phyloP scores from a whole-genome alignment of 2,888 invertebrate species.

The Zonitis immaculata region DNA sequence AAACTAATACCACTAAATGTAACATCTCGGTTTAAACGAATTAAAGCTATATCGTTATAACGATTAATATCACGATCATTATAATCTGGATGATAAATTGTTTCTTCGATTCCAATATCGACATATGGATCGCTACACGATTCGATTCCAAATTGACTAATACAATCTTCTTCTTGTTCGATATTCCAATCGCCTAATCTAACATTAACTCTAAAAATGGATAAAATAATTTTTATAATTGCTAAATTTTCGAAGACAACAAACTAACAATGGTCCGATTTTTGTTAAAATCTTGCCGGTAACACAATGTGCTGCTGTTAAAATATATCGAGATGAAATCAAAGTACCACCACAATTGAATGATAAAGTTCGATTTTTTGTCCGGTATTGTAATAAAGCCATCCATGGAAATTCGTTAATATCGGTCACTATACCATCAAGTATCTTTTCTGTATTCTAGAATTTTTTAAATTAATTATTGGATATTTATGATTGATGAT shows the following conservation, averaged over 20 bases:
- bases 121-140: slow-evolving; percentile 31
- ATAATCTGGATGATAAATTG: slow-evolving; percentile 33
- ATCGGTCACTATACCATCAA: slow-evolving; percentile 58
- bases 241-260: no score
- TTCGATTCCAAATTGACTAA: slow-evolving; percentile 24
- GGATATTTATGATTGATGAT: not conserved
- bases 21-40: slow-evolving; percentile 34
- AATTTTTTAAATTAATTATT: slow-evolving; percentile 6
- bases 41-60: slow-evolving; percentile 40
- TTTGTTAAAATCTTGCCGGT: no score
- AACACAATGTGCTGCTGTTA: slow-evolving; percentile 47
- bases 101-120: slow-evolving; percentile 35
- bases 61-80: slow-evolving; percentile 21
- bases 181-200: slow-evolving; percentile 52
- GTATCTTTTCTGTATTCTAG: slow-evolving; percentile 35
- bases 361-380: not conserved
- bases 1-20: slow-evolving; percentile 34
- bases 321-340: slow-evolving; percentile 37
- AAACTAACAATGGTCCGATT: slow-evolving; percentile 25
- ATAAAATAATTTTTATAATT: no score
- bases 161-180: slow-evolving; percentile 46
- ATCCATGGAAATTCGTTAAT: slow-evolving; percentile 43
- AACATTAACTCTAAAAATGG: slow-evolving; percentile 35
- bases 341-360: slow-evolving; percentile 42
- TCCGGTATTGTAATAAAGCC: slow-evolving; percentile 31